Evolutionary conservation across 2,113 vertebrate species (phyloP).

Genomic region (Strix aluco): DNA sequence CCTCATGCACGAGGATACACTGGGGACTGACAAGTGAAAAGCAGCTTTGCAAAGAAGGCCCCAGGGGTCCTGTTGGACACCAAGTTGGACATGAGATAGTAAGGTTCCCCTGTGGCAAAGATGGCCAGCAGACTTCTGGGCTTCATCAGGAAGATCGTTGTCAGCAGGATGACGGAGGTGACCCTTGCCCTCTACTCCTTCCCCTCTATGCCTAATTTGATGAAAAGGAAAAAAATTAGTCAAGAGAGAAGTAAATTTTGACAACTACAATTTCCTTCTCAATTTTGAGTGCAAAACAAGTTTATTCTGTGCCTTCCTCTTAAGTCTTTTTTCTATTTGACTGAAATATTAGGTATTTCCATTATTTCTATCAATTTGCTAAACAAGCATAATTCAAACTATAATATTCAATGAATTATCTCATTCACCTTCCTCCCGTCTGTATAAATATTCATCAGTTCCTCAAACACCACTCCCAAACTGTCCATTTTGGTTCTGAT

Average conservation of each 20-base stretch:
- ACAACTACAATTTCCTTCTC: neutral
- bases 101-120: neutral
- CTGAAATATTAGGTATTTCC: neutral
- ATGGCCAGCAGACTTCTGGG: neutral
- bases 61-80: neutral
- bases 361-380: neutral
- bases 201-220: neutral
- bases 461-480: neutral
- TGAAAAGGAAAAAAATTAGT: neutral
- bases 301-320: neutral
- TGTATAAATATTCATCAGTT: neutral
- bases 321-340: neutral
- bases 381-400: neutral
- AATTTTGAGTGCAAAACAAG: neutral
- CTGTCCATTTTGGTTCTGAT: conserved; percentile 36
- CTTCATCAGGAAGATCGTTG: neutral
- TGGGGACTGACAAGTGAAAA: neutral
- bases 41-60: neutral
- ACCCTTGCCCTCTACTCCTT: neutral
- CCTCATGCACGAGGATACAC: neutral
- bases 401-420: neutral
- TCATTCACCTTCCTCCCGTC: neutral
- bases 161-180: neutral
- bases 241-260: neutral
- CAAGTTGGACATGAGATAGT: neutral